Conservation (phyloP, 1,140 invertebrate genomes). For the Aphaenogaster ashmeadi region DNA sequence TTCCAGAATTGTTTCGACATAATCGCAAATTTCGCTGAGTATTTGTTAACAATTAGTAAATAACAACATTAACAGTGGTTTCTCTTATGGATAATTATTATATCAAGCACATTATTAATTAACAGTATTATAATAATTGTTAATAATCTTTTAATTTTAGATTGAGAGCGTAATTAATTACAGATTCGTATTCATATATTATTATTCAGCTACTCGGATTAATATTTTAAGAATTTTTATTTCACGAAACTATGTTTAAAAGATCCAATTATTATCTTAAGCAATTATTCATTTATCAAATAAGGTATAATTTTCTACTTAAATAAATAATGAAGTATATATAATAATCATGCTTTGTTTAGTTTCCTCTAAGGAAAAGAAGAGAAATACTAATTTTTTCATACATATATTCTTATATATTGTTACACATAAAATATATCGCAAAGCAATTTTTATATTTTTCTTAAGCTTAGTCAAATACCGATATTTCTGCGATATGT, state of each 20-base stretch:
- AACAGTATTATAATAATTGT: not conserved
- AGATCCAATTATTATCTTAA: not conserved
- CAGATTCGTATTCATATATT: not conserved
- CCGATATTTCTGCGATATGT: conserved; percentile 3
- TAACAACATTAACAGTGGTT: not conserved
- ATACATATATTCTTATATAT: not conserved
- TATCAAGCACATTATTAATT: not conserved
- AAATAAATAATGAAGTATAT: too few species aligned
- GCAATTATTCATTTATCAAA: not conserved
- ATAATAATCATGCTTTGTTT: not conserved
- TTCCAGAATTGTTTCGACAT: not conserved
- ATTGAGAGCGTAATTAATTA: not conserved
- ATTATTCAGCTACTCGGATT: not conserved
- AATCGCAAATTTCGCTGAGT: not conserved
- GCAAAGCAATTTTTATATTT: not conserved
- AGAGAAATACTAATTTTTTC: not conserved
- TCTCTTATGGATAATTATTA: not conserved
- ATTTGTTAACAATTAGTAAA: not conserved
- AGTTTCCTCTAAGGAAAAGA: not conserved
- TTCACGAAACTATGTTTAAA: not conserved
- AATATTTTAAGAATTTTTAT: not conserved
- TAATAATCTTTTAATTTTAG: not conserved
- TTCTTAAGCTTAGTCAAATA: not conserved
- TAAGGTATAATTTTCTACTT: not conserved
- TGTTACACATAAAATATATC: not conserved